Percentiles rank a stretch among this genome's conserved stretches.
phyloP scores from a whole-genome alignment of 2,113 vertebrate genomes.

The Brachyhypopomus occidentalis region DNA sequence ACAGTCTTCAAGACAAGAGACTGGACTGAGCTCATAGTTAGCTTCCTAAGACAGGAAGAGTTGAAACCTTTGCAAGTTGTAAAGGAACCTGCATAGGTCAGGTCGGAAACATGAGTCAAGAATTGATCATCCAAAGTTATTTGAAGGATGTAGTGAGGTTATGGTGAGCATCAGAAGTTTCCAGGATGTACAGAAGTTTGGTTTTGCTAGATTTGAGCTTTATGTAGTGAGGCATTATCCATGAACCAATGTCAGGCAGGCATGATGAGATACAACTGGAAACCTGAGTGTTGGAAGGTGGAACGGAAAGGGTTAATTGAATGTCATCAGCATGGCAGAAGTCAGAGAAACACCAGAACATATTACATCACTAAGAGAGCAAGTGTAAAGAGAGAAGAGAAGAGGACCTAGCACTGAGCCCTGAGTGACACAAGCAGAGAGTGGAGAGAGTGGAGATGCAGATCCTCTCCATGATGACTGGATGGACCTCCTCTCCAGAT shows the following conservation, averaged over 20 bases:
- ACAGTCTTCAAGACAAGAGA: neutral
- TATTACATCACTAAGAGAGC: conserved; percentile 1
- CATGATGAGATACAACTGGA: neutral
- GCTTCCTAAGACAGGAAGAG: neutral
- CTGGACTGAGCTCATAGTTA: neutral
- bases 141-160: neutral
- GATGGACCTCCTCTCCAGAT: no score
- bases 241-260: neutral
- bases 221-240: neutral
- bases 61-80: neutral
- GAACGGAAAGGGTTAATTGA: neutral
- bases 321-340: neutral
- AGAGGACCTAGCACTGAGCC: neutral
- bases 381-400: neutral
- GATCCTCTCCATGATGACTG: no score
- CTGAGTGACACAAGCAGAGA: neutral
- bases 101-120: neutral
- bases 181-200: neutral
- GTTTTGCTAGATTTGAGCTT: neutral
- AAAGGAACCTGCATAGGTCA: neutral
- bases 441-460: neutral
- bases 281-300: neutral
- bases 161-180: no score
- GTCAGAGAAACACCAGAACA: neutral
- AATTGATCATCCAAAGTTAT: neutral